A percentile compares a stretch with the other conserved stretches of the same genome.
Conservation (phyloP, 2,797 vertebrate genomes). For the Fundulus diaphanus region DNA sequence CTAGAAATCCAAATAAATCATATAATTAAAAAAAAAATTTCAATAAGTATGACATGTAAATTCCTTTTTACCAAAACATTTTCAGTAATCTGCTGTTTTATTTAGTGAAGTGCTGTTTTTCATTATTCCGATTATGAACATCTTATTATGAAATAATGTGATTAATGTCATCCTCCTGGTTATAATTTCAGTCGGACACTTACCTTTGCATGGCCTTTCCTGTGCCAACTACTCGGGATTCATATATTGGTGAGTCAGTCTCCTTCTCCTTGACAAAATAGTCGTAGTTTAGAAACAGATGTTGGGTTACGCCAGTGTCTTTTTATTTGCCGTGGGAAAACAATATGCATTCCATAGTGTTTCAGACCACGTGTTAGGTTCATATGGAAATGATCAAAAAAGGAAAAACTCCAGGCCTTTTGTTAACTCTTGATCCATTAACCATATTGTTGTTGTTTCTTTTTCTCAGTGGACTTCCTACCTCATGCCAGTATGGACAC, state of each 20-base stretch:
- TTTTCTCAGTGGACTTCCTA: slow-evolving; percentile 92
- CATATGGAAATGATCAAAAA: background rate
- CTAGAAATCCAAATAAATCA: too few species aligned
- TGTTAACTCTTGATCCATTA: slow-evolving; percentile 5
- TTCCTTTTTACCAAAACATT: too few species aligned
- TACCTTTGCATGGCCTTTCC: slow-evolving; percentile 91
- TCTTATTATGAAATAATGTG: background rate
- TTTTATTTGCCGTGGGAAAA: background rate
- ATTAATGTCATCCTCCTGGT: slow-evolving; percentile 6
- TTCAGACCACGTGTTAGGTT: background rate
- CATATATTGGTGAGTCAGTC: slow-evolving; percentile 89
- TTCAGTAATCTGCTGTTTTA: too few species aligned
- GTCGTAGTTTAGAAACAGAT: background rate
- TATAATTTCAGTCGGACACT: slow-evolving; percentile 88
- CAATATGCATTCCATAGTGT: background rate
- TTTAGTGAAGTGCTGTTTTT: too few species aligned
- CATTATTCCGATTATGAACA: background rate
- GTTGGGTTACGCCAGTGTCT: background rate
- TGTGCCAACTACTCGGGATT: slow-evolving; percentile 85
- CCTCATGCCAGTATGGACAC: slow-evolving; percentile 96
- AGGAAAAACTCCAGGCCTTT: background rate
- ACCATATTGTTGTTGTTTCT: slow-evolving; percentile 59
- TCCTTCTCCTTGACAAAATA: background rate
- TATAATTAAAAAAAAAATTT: too few species aligned
- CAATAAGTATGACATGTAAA: too few species aligned